Conservation (phyloP, 2,113 vertebrate genomes). For the Hiodon alosoides region DNA sequence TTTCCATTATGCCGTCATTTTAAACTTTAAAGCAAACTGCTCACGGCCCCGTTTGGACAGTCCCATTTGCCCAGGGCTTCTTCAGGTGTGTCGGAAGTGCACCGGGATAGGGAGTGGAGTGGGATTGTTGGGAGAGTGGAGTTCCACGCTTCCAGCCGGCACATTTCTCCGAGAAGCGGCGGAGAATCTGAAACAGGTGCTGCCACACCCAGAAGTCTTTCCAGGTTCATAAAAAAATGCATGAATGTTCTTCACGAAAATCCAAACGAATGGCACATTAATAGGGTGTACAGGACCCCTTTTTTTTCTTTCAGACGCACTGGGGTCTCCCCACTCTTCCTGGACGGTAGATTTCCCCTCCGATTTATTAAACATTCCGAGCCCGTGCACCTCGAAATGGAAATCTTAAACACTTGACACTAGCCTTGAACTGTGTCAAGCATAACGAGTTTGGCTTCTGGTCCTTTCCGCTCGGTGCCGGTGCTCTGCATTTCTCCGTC, state of each 20-base stretch:
- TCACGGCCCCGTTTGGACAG: not conserved
- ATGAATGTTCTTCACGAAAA: slow-evolving; percentile 23
- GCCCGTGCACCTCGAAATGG: slow-evolving; percentile 20
- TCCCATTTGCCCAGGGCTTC: not conserved
- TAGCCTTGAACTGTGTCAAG: slow-evolving; percentile 4
- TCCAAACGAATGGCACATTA: slow-evolving; percentile 29
- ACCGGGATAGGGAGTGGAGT: not conserved
- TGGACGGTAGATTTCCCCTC: slow-evolving; percentile 14
- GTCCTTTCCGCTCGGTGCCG: slow-evolving; percentile 12
- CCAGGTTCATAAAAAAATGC: slow-evolving; percentile 7
- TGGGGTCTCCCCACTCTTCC: slow-evolving; percentile 19
- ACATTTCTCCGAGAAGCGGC: slow-evolving; percentile 2
- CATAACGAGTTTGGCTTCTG: not conserved
- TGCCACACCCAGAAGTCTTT: not conserved
- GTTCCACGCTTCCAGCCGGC: slow-evolving; percentile 18
- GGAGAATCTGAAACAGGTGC: slow-evolving; percentile 35
- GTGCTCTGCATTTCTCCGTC: slow-evolving; percentile 13
- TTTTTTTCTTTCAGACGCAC: slow-evolving; percentile 19
- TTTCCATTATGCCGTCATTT: too few relatives aligned
- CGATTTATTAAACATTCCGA: slow-evolving; percentile 24
- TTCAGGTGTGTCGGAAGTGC: not conserved
- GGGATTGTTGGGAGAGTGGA: slow-evolving; percentile 9
- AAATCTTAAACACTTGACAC: slow-evolving; percentile 27
- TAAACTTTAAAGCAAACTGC: too few relatives aligned
- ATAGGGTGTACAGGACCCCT: not conserved